phyloP scores from a whole-genome alignment of 1,140 invertebrate species.

The Bombus consobrinus region DNA sequence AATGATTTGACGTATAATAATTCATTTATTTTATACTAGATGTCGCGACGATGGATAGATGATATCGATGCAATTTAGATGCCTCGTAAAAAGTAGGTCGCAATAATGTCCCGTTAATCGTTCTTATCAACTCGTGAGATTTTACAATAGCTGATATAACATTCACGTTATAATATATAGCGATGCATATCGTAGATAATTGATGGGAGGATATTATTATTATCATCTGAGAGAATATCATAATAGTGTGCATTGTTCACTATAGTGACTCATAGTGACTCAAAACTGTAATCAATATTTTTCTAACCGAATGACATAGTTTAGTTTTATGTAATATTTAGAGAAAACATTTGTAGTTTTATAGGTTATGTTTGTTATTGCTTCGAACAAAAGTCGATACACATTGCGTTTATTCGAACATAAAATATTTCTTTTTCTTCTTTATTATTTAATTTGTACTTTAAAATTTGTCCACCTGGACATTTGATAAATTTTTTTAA shows the following conservation, averaged over 20 bases:
- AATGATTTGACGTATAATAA: not conserved
- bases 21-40: not conserved
- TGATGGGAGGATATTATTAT: not conserved
- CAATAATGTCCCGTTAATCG: not conserved
- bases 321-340: not conserved
- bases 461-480: no score
- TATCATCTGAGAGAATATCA: not conserved
- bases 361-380: not conserved
- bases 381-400: not conserved
- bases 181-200: not conserved
- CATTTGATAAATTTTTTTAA: no score
- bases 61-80: not conserved
- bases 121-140: constrained; percentile 4
- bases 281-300: constrained; percentile 2
- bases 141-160: not conserved
- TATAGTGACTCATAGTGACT: no score
- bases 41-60: not conserved
- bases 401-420: not conserved
- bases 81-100: constrained; percentile 14
- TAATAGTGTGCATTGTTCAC: not conserved
- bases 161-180: not conserved
- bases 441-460: no score
- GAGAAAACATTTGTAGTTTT: not conserved
- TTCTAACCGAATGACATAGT: not conserved
- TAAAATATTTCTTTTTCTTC: not conserved